These are phyloP conservation scores for Spea hammondii DNA, from an alignment of 2,797 vertebrate genomes.

Conservation along the genomic window DNA sequence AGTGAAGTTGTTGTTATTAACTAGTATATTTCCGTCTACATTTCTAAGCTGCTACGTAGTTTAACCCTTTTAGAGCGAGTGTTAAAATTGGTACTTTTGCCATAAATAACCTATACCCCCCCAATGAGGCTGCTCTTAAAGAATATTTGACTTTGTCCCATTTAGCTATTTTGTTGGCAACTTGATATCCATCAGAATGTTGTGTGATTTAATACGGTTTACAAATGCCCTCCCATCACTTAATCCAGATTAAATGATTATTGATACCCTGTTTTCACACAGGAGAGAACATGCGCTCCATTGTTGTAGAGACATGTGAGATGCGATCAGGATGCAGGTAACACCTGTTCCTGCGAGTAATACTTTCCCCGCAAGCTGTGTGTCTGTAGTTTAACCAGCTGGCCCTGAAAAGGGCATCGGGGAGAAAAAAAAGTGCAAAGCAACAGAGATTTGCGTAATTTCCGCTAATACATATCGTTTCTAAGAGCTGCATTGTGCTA, in stretches of 20 bases:
- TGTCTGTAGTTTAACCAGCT: slow-evolving; percentile 16
- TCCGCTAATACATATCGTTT: neutral
- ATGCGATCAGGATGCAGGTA: slow-evolving; percentile 13
- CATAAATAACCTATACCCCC: no score
- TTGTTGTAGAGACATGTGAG: slow-evolving; percentile 42
- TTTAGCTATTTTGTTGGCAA: neutral
- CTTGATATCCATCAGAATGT: neutral
- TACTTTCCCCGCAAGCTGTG: slow-evolving; percentile 31
- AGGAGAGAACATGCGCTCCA: slow-evolving; percentile 19
- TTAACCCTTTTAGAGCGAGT: no score
- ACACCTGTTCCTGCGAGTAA: slow-evolving; percentile 36
- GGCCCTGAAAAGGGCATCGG: slow-evolving; percentile 36
- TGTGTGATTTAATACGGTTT: slow-evolving; percentile 20
- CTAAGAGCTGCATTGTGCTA: no score
- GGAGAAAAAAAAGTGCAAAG: slow-evolving; percentile 4
- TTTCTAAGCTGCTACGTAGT: no score
- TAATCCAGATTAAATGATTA: slow-evolving; percentile 47
- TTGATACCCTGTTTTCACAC: slow-evolving; percentile 42
- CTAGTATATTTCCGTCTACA: no score
- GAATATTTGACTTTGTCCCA: neutral
- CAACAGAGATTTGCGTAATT: neutral
- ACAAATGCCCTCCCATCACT: slow-evolving; percentile 9
- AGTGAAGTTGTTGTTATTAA: no score
- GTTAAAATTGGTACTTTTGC: no score
- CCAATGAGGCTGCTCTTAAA: no score